Evolutionary conservation across 2,797 vertebrate genomes (phyloP), one percentile per base, ranked within the genome.

Genomic region (Ctenopoma kingsleyae): DNA sequence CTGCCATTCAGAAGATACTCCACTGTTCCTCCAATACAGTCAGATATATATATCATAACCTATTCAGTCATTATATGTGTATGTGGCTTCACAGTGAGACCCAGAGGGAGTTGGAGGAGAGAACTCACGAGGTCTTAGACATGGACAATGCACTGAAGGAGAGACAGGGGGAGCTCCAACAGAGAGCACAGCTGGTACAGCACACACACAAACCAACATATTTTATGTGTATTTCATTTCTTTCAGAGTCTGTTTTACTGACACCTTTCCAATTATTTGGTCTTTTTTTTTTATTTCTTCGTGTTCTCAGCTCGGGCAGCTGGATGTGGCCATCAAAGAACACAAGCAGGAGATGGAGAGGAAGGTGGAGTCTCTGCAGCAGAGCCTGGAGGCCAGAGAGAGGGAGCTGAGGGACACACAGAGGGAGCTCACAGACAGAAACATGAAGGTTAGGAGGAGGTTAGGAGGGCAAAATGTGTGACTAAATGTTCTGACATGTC

Each of bases 141-240:
- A 92, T 98, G 96, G 95, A 98, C 85, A 94, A 87, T 57, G 94
- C 94, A 4, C 83, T 99, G 71, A 97, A 97, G 88, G 97, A 98
- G 74, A 95, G 97, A 86, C 97, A 97, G 67, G 97, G 96, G 94
- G 97, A 98, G 86, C 94, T 99, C 69, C 97, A 97, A 71, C 96
- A 97, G 85, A 96, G 98, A 93, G 96, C 96, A 61, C 92, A 95
- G 84, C 96, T 98, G 95, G 98, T 99, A 91, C 72, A 43, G 15
- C 48, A 71, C 55, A 48, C 52, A 51, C 48, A 73, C 56, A 48
- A 41, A 41, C 22, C 47, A 25, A 16, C 20, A 38, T 25, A 12
- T 40, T 40, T 20, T 12, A 8, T 11, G 7, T 23, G 2, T 0
- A 1, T 36, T 35, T 23, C 0, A 55, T 63, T 60, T 19, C 35